These are phyloP conservation scores for Linurgus olivaceus DNA, from an alignment of 2,797 vertebrate genomes.

Conservation along the genomic window DNA sequence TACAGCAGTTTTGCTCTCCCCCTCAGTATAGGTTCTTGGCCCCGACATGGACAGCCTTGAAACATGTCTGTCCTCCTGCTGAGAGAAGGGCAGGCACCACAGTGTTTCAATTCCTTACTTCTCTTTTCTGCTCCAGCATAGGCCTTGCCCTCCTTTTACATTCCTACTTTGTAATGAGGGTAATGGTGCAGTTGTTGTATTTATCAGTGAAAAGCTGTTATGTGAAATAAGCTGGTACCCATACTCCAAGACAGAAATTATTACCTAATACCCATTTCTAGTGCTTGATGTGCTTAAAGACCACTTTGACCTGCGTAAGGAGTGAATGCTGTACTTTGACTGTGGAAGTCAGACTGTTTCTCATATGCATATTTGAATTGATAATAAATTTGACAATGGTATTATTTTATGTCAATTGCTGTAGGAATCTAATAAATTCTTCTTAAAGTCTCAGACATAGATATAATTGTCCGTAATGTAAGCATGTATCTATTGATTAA, in stretches of 20 bases:
- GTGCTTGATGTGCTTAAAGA: background rate
- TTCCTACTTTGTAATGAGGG: background rate
- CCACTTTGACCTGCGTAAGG: background rate
- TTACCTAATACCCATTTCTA: background rate
- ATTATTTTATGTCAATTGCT: background rate
- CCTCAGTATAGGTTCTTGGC: background rate
- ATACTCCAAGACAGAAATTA: background rate
- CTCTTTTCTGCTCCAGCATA: background rate
- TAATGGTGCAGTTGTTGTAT: background rate
- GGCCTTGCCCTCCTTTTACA: background rate
- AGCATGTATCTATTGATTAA: background rate
- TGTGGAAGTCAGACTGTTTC: background rate
- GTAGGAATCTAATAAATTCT: background rate
- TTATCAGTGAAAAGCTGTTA: background rate
- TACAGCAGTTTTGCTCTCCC: background rate
- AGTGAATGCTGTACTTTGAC: background rate
- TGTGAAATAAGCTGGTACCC: background rate
- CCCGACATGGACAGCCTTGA: fast-evolving
- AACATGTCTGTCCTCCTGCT: background rate
- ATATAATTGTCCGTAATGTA: background rate
- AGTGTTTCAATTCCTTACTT: background rate
- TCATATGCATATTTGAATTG: background rate
- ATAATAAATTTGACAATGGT: background rate
- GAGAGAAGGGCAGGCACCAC: fast-evolving
- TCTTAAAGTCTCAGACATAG: background rate